These are phyloP conservation scores for Athripsodes cinereus DNA, from an alignment of 2,888 invertebrate genomes.

Conservation along the genomic window DNA sequence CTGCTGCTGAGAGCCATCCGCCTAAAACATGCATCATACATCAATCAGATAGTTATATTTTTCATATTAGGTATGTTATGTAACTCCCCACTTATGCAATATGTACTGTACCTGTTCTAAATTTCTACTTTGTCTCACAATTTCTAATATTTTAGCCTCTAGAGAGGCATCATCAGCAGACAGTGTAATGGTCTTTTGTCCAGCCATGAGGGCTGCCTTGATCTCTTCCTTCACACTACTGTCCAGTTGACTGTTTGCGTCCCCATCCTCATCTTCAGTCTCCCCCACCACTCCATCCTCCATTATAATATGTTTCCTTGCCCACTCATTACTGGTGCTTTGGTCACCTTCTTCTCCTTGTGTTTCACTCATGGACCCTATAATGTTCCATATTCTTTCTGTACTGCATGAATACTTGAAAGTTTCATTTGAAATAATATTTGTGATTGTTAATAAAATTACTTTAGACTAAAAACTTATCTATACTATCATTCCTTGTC, in stretches of 20 bases:
- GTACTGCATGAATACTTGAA: too few relatives aligned
- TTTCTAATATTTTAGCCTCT: constrained; percentile 14
- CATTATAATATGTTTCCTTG: too few relatives aligned
- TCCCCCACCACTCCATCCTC: not conserved
- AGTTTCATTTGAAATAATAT: too few relatives aligned
- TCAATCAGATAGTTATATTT: too few relatives aligned
- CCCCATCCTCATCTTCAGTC: not conserved
- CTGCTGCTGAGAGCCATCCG: constrained; percentile 7
- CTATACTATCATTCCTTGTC: too few relatives aligned
- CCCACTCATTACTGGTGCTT: not conserved
- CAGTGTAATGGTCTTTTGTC: constrained; percentile 13
- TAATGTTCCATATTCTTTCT: too few relatives aligned
- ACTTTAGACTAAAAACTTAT: too few relatives aligned
- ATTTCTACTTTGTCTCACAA: constrained; percentile 10
- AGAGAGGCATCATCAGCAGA: constrained; percentile 12
- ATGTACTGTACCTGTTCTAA: constrained; percentile 10
- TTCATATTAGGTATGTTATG: too few relatives aligned
- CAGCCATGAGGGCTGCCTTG: constrained; percentile 4
- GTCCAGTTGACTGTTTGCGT: not conserved
- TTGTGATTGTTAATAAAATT: too few relatives aligned
- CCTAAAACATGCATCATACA: too few relatives aligned
- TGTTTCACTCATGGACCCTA: not conserved
- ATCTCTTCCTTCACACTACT: constrained; percentile 7
- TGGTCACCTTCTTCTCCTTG: not conserved
- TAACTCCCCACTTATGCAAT: too few relatives aligned